Evolutionary conservation across 2,113 vertebrate genomes (phyloP).

Genomic region (Charina bottae): DNA sequence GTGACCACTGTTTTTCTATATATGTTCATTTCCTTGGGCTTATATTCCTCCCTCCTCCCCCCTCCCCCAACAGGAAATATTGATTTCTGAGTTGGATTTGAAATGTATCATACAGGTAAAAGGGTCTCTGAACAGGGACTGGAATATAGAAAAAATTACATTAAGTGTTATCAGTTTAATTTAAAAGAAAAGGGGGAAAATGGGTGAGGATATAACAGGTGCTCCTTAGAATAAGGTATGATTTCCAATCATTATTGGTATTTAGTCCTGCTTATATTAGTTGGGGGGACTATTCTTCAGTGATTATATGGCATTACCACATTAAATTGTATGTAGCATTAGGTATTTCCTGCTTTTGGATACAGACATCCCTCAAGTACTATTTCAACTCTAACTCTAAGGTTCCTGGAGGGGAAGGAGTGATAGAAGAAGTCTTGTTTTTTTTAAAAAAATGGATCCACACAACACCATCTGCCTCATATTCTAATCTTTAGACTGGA

Average conservation of each 20-base stretch:
- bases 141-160: neutral
- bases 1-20: neutral
- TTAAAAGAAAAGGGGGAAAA: neutral
- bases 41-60: too few species aligned
- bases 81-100: neutral
- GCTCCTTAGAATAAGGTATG: neutral
- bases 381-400: constrained; percentile 1
- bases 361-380: neutral
- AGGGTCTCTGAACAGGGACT: neutral
- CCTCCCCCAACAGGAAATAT: neutral
- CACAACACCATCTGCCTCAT: neutral
- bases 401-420: neutral
- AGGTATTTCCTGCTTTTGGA: neutral
- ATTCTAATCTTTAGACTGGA: constrained; percentile 23
- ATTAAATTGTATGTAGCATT: neutral
- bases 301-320: neutral
- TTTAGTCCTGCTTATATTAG: neutral
- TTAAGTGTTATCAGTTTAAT: neutral
- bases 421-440: neutral
- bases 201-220: neutral
- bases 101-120: neutral
- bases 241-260: neutral
- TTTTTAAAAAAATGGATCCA: constrained; percentile 25
- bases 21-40: neutral
- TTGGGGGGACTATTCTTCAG: neutral